A percentile compares a stretch with the other conserved stretches of the same genome.
Evolutionary conservation across 2,888 invertebrate species (phyloP).

Genomic region (Drosophila melanosoma): DNA sequence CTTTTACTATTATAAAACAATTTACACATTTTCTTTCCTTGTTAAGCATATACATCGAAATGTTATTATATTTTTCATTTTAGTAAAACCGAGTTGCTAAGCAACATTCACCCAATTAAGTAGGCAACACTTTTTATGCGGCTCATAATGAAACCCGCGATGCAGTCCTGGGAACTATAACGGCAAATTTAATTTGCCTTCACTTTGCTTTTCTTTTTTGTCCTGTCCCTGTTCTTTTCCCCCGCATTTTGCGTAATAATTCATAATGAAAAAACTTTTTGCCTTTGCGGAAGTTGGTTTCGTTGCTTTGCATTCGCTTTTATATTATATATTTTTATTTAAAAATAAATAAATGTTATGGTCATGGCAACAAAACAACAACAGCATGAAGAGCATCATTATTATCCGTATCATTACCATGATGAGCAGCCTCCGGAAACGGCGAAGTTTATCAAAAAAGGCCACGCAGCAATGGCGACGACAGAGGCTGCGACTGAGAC

Average conservation of each 20-base stretch:
- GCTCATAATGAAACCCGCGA: slow-evolving; percentile 53
- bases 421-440: slow-evolving; percentile 37
- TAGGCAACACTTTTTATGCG: slow-evolving; percentile 40
- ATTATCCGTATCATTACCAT: slow-evolving; percentile 49
- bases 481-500: slow-evolving; percentile 27
- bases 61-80: background rate
- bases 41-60: background rate
- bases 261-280: slow-evolving; percentile 79
- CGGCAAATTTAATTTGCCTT: slow-evolving; percentile 59
- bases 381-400: slow-evolving; percentile 13
- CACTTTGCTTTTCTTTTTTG: slow-evolving; percentile 3
- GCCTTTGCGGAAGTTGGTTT: slow-evolving; percentile 31
- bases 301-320: slow-evolving; percentile 31
- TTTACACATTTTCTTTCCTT: background rate
- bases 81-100: background rate
- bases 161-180: slow-evolving; percentile 53
- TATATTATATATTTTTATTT: slow-evolving; percentile 63
- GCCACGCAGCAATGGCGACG: slow-evolving; percentile 67
- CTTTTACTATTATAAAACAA: background rate
- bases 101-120: slow-evolving; percentile 21
- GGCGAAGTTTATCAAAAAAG: slow-evolving; percentile 82
- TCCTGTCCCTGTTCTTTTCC: background rate
- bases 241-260: slow-evolving; percentile 68
- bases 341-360: slow-evolving; percentile 76
- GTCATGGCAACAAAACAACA: slow-evolving; percentile 41